These are phyloP conservation scores for Nipponia nippon DNA, from an alignment of 2,113 vertebrate species.

Conservation along the genomic window DNA sequence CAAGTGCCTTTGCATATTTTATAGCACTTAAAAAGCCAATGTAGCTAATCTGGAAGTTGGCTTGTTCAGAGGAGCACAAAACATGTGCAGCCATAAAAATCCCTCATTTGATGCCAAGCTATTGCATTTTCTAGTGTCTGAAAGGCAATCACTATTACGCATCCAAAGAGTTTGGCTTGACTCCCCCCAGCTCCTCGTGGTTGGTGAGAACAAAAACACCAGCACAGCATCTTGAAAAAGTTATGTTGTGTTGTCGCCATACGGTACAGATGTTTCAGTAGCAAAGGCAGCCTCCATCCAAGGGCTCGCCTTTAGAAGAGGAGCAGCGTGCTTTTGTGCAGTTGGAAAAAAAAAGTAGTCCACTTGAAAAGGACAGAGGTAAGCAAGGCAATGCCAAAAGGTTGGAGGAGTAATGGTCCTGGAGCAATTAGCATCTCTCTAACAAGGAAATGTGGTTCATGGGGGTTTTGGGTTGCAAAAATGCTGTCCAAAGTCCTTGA, in stretches of 20 bases:
- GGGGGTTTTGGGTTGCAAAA: neutral
- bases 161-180: neutral
- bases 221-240: neutral
- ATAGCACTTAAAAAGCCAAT: slow-evolving; percentile 19
- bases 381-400: neutral
- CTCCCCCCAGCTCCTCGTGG: neutral
- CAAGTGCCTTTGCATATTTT: slow-evolving; percentile 50
- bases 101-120: slow-evolving; percentile 36
- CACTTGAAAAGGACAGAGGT: neutral
- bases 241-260: neutral
- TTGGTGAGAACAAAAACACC: neutral
- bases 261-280: neutral
- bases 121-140: slow-evolving; percentile 13
- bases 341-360: neutral
- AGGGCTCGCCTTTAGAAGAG: neutral
- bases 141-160: neutral
- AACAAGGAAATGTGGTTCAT: neutral
- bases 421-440: neutral
- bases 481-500: neutral
- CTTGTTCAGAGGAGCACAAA: slow-evolving; percentile 37
- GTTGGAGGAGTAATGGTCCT: neutral
- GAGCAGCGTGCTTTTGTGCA: neutral
- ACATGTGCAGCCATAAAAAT: slow-evolving; percentile 53
- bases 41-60: slow-evolving; percentile 41
- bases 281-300: neutral